Base-by-base conservation (phyloP, 2,113 vertebrate species). In the Falcunculus frontatus region DNA sequence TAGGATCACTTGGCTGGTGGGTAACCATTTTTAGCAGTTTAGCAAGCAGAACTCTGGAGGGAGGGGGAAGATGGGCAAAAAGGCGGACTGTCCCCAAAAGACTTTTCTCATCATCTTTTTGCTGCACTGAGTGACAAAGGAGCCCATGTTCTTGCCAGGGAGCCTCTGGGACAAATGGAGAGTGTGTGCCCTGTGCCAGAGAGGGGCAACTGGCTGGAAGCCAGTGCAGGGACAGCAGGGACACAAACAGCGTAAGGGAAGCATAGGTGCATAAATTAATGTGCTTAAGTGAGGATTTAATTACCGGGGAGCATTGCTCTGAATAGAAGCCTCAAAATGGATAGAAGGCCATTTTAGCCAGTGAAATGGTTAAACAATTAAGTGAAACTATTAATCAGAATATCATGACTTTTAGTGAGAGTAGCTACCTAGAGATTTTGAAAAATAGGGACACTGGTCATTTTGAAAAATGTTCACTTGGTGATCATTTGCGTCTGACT, bases 161-260 rank as follows among this genome's bases (percentile, higher is more conserved):
- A 57, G 11, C 11, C 17, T 13, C 50, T 15, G n/a, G 44, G 17
- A 5, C 3, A 8, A 68, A 30, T 8, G 0, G 0, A 39, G 4
- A 50, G 4, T 22, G 4, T 32, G 25, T 68, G 29, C 12, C 49
- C 53, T 39, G 29, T 35, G 32, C 32, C 23, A 13, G 39, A 37
- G 50, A 25, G 14, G 39, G 37, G 27, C 5, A 9, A 6, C 23
- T 27, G 50, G 10, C n/a, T 77, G 12, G 41, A 50, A n/a, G 29
- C 30, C 69, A 67, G 64, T 33, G 49, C 33, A 79, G 53, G 44
- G 41, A 11, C 27, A 80, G 37, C 30, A 42, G 39, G 18, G 27
- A 35, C 21, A 30, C 3, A 10, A 76, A 10, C 3, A 62, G 18
- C 13, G 42, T 1, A 30, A 10, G 9, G 11, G 47, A 78, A 46